Conservation (phyloP, 2,797 vertebrate species). For the Anguilla marmorata region DNA sequence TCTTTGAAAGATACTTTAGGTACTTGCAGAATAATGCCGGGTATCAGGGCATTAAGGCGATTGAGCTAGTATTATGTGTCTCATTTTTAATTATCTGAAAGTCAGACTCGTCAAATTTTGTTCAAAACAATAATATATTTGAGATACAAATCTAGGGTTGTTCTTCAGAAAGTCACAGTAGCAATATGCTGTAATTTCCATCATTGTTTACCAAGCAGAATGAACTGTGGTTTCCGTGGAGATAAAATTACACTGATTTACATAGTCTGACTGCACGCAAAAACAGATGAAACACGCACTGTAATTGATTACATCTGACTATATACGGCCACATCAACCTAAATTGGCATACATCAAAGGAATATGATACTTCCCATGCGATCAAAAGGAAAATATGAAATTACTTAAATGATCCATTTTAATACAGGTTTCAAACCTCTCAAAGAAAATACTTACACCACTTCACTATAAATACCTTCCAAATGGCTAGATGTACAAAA, state of each 20-base stretch:
- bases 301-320: background rate
- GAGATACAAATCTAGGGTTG: background rate
- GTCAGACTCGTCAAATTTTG: background rate
- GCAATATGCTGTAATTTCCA: background rate
- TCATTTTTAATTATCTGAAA: background rate
- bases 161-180: background rate
- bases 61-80: background rate
- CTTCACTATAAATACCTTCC: background rate
- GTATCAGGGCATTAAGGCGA: background rate
- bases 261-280: background rate
- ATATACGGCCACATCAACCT: background rate
- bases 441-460: background rate
- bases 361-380: background rate
- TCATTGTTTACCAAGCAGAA: conserved; percentile 7
- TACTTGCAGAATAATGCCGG: background rate
- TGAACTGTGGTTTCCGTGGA: background rate
- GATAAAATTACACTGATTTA: conserved; percentile 13
- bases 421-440: background rate
- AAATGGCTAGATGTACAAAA: background rate
- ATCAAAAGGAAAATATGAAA: background rate
- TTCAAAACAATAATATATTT: background rate
- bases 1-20: background rate
- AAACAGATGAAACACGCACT: background rate
- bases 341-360: background rate
- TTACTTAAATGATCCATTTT: conserved; percentile 3